These are phyloP conservation scores for Drosophila micromelanica DNA, from an alignment of 1,140 invertebrate species.

Conservation along the genomic window DNA sequence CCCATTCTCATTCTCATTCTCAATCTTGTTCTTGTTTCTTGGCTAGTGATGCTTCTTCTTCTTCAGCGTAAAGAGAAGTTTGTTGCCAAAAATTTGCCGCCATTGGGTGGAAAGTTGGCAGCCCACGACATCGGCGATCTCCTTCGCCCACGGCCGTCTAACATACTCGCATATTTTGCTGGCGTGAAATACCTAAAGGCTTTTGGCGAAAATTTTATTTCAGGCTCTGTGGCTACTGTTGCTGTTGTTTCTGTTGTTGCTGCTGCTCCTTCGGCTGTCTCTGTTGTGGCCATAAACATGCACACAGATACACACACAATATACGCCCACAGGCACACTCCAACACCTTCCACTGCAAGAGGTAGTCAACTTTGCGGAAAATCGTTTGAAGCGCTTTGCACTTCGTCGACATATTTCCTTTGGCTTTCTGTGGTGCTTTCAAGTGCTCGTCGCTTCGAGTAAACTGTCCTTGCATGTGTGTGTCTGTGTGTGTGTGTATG, in stretches of 20 bases:
- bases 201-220: constrained; percentile 75
- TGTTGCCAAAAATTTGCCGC: constrained; percentile 81
- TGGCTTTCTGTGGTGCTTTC: constrained; percentile 51
- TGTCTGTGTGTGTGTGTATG: constrained; percentile 24
- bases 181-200: constrained; percentile 78
- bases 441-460: constrained; percentile 35
- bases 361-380: constrained; percentile 82
- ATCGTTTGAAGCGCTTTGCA: constrained; percentile 82
- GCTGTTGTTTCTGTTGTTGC: constrained; percentile 2
- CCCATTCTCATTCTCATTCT: constrained; percentile 11
- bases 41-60: constrained; percentile 41
- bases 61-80: constrained; percentile 53
- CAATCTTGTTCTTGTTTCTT: constrained; percentile 20
- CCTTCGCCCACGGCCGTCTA: constrained; percentile 36
- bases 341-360: constrained; percentile 76
- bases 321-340: constrained; percentile 49
- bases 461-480: background rate
- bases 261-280: constrained; percentile 31
- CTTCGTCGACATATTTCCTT: constrained; percentile 77
- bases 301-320: constrained; percentile 38
- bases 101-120: constrained; percentile 78
- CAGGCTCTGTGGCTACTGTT: constrained; percentile 42
- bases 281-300: constrained; percentile 72
- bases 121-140: constrained; percentile 30
- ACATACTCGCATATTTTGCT: constrained; percentile 73